These are phyloP conservation scores for Odiellus spinosus DNA, from an alignment of 2,888 invertebrate genomes.

Conservation along the genomic window DNA sequence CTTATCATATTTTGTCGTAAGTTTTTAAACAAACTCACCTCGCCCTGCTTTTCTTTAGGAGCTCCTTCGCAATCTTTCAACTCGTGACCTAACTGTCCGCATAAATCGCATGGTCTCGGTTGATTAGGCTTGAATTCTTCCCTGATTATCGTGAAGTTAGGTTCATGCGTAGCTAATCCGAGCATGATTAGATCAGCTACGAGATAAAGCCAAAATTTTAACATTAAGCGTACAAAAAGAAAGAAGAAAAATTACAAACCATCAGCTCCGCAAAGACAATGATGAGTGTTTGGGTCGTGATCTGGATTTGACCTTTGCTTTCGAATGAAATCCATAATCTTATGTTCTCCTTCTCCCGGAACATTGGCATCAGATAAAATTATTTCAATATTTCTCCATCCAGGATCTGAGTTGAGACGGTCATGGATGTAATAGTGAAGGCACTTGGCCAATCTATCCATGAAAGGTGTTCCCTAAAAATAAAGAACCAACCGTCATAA, in stretches of 20 bases:
- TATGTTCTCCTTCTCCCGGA: conserved; percentile 96
- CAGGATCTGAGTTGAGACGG: conserved; percentile 77
- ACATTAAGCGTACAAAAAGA: neutral
- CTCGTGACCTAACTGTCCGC: conserved; percentile 72
- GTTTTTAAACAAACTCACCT: conserved; percentile 14
- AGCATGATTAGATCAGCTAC: conserved; percentile 90
- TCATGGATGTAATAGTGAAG: conserved; percentile 76
- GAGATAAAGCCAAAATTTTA: conserved; percentile 9
- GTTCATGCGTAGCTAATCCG: conserved; percentile 95
- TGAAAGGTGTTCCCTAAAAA: conserved; percentile 77
- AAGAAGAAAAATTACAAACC: conserved; percentile 24
- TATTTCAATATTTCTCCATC: conserved; percentile 77
- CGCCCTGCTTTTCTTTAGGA: conserved; percentile 40
- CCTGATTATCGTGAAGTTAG: conserved; percentile 79
- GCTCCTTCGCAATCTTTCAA: conserved; percentile 80
- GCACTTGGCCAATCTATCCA: conserved; percentile 62
- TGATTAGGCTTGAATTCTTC: conserved; percentile 98
- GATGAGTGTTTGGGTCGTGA: conserved; percentile 95
- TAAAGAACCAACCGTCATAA: too few species aligned
- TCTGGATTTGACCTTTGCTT: conserved; percentile 82
- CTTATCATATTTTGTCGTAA: neutral
- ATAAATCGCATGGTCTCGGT: conserved; percentile 87
- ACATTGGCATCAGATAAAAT: conserved; percentile 98
- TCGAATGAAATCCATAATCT: conserved; percentile 99
- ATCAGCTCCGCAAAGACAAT: conserved; percentile 95